Conservation (phyloP, 2,888 invertebrate genomes). For the Phalera bucephala region DNA sequence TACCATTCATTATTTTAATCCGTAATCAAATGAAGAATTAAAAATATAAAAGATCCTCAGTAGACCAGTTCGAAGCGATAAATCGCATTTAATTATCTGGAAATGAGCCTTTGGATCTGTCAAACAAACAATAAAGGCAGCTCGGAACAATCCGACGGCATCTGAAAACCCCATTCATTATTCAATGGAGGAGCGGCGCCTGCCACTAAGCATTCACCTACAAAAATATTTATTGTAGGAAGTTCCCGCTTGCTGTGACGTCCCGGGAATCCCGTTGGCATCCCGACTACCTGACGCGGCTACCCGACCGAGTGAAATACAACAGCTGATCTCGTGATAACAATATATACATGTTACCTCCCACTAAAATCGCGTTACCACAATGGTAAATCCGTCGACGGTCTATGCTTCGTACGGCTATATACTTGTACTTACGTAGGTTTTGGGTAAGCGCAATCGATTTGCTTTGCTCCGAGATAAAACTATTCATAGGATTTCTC, state of each 20-base stretch:
- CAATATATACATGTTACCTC: conserved; percentile 25
- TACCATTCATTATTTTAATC: no score
- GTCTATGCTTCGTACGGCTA: conserved; percentile 18
- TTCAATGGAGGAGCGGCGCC: conserved; percentile 33
- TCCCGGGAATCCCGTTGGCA: conserved; percentile 48
- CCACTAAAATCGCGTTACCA: conserved; percentile 25
- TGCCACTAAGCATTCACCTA: conserved; percentile 42
- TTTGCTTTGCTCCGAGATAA: conserved; percentile 24
- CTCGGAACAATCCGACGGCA: conserved; percentile 18
- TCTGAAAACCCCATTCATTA: conserved; percentile 33
- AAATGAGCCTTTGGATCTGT: conserved; percentile 15
- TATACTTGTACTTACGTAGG: conserved; percentile 19
- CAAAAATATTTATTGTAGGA: conserved; percentile 58
- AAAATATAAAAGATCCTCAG: not conserved
- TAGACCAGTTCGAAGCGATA: conserved; percentile 9
- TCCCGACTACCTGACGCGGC: conserved; percentile 43
- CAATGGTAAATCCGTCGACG: conserved; percentile 24
- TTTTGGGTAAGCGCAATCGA: conserved; percentile 23
- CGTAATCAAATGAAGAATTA: no score
- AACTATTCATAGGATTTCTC: conserved; percentile 24
- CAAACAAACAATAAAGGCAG: conserved; percentile 13
- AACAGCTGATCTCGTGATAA: conserved; percentile 33
- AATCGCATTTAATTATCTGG: conserved; percentile 23
- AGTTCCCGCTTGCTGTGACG: conserved; percentile 40
- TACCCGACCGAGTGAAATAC: conserved; percentile 40